These are phyloP conservation scores for Chelonoidis abingdonii DNA, from an alignment of 2,113 vertebrate genomes.

Conservation along the genomic window DNA sequence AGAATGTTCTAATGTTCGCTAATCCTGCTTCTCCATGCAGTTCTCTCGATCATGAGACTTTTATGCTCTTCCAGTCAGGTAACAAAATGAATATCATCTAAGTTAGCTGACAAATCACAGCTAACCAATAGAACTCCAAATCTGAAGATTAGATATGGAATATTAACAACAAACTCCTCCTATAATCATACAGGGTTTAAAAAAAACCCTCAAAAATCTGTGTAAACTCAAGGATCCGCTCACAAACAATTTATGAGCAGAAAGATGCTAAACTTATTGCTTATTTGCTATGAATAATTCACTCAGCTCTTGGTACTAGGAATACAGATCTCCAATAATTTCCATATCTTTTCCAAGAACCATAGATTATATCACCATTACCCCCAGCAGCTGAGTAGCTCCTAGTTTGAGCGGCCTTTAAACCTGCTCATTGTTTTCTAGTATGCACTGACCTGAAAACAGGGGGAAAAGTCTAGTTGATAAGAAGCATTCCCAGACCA, in stretches of 20 bases:
- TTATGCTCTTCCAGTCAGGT: not conserved
- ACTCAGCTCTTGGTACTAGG: not conserved
- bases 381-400: not conserved
- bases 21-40: not conserved
- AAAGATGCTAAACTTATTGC: not conserved
- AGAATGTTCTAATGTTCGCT: not conserved
- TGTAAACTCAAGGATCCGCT: not conserved
- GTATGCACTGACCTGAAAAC: not conserved
- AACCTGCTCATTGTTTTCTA: constrained; percentile 1
- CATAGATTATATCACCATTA: not conserved
- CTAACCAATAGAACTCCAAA: not conserved
- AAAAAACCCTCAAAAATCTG: fast-evolving
- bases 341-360: not conserved
- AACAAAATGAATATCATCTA: not conserved
- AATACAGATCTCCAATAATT: not conserved
- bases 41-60: not conserved
- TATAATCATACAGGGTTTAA: fast-evolving
- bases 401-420: not conserved
- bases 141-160: not conserved
- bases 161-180: not conserved
- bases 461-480: not conserved
- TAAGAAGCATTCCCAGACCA: not conserved
- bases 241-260: not conserved
- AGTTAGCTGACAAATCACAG: not conserved
- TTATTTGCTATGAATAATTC: not conserved